Percentiles rank a stretch among this genome's conserved stretches.
These are phyloP conservation scores for Calameuta idolon DNA, from an alignment of 2,888 invertebrate genomes.

Conservation along the genomic window DNA sequence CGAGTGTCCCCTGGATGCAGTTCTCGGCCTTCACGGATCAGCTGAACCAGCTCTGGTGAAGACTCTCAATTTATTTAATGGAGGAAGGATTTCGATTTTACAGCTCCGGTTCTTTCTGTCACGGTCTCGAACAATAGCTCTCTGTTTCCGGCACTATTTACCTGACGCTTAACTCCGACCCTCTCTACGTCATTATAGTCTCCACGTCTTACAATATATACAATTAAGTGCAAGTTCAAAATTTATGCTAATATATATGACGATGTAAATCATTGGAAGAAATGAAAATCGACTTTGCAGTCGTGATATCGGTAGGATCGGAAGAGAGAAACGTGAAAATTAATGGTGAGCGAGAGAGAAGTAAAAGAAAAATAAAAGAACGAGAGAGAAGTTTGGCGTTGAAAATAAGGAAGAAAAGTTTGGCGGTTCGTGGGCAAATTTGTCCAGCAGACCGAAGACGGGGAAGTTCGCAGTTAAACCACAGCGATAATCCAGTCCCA, in stretches of 20 bases:
- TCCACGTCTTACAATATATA: too few relatives aligned
- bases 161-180: too few relatives aligned
- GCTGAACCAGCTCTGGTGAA: too few relatives aligned
- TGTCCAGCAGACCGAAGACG: not conserved
- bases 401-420: not conserved
- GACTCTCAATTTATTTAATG: too few relatives aligned
- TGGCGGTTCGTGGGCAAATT: not conserved
- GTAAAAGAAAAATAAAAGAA: not conserved
- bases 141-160: too few relatives aligned
- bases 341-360: not conserved
- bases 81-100: too few relatives aligned
- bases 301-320: not conserved
- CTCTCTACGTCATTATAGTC: too few relatives aligned
- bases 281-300: too few relatives aligned
- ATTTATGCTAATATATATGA: not conserved
- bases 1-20: too few relatives aligned
- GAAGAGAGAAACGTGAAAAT: not conserved
- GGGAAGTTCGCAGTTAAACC: not conserved
- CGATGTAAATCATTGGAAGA: not conserved
- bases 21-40: too few relatives aligned
- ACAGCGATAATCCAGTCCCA: not conserved
- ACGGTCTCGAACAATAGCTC: too few relatives aligned
- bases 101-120: too few relatives aligned
- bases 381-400: not conserved
- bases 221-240: not conserved